These are phyloP conservation scores for Anser brachyrhynchus DNA, from an alignment of 2,113 vertebrate genomes.

Conservation along the genomic window DNA sequence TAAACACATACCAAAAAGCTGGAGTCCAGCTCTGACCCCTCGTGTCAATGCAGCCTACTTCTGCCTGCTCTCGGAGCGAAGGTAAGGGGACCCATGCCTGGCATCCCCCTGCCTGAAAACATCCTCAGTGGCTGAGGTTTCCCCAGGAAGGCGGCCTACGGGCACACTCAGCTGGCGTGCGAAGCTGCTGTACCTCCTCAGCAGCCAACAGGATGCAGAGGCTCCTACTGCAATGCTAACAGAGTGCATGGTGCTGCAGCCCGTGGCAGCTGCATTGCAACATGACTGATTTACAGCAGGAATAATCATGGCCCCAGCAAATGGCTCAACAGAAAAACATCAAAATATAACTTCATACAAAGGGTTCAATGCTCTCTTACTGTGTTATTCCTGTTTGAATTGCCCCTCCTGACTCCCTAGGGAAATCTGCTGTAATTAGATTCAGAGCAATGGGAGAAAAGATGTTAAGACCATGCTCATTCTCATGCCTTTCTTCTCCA, in stretches of 20 bases:
- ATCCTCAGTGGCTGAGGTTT: neutral
- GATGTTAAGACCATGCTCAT: neutral
- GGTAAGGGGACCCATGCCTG: no score
- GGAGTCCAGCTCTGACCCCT: neutral
- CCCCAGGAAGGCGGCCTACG: no score
- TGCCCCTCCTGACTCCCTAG: neutral
- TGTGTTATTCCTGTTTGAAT: neutral
- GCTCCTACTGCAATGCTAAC: neutral
- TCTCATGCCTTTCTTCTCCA: neutral
- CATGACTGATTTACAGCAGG: neutral
- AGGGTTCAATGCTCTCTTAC: neutral
- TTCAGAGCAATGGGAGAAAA: neutral
- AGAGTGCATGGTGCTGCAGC: neutral
- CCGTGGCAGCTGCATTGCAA: neutral
- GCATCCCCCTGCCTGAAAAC: neutral
- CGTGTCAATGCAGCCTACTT: no score
- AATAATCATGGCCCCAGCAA: neutral
- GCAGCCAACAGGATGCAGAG: neutral
- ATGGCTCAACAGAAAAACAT: neutral
- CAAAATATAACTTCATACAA: neutral
- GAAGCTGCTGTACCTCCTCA: no score
- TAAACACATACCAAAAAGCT: neutral
- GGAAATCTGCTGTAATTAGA: neutral
- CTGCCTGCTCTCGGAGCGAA: no score
- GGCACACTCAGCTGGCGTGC: neutral